These are phyloP conservation scores for Barbus barbus DNA, from an alignment of 2,113 vertebrate genomes.

Conservation along the genomic window DNA sequence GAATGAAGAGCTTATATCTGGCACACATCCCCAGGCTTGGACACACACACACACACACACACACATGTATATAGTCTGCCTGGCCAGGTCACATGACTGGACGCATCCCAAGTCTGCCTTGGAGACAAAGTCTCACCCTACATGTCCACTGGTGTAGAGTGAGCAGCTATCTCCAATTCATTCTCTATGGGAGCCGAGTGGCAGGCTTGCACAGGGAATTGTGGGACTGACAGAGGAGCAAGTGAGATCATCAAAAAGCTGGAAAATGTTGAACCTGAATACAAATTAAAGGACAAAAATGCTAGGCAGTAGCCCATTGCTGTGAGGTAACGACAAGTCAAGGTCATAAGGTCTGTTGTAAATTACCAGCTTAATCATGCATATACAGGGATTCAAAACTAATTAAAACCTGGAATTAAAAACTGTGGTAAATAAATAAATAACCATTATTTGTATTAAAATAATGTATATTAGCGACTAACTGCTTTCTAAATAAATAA, in stretches of 20 bases:
- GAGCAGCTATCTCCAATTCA: neutral
- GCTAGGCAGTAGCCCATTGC: neutral
- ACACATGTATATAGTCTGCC: neutral
- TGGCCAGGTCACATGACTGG: neutral
- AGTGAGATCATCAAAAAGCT: neutral
- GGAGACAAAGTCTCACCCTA: slow-evolving; percentile 8
- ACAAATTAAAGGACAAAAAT: neutral
- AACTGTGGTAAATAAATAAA: neutral
- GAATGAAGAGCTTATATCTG: slow-evolving; percentile 61
- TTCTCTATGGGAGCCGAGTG: neutral
- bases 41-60: slow-evolving; percentile 17
- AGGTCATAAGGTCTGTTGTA: neutral
- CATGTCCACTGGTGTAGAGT: neutral
- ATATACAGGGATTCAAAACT: neutral
- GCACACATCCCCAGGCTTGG: slow-evolving; percentile 57
- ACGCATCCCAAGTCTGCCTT: neutral
- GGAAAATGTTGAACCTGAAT: neutral
- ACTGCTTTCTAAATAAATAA: too few relatives aligned
- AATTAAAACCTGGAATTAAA: neutral
- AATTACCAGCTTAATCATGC: neutral
- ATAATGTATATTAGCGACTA: too few relatives aligned
- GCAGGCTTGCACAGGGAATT: neutral
- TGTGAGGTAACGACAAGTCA: neutral
- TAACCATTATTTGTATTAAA: too few relatives aligned
- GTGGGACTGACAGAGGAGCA: neutral